phyloP scores from a whole-genome alignment of 2,888 invertebrate genomes.

The Phalera bucephala region DNA sequence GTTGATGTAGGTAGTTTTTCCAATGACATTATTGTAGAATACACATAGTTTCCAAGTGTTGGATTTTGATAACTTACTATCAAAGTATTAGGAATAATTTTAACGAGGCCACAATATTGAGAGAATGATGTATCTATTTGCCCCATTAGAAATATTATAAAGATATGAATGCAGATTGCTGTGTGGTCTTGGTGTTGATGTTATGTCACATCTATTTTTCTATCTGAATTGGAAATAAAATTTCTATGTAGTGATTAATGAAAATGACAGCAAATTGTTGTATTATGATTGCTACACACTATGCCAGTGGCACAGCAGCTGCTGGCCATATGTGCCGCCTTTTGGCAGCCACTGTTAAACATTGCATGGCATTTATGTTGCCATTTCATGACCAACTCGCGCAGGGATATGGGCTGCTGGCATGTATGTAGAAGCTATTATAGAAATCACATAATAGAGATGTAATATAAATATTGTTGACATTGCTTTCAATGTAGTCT shows the following conservation, averaged over 20 bases:
- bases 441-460: slow-evolving; percentile 61
- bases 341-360: too few species aligned
- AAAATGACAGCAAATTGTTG: slow-evolving; percentile 60
- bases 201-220: slow-evolving; percentile 75
- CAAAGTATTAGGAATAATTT: slow-evolving; percentile 28
- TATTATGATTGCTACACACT: too few species aligned
- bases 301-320: too few species aligned
- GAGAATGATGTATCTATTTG: slow-evolving; percentile 16
- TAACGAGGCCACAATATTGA: slow-evolving; percentile 54
- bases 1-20: slow-evolving; percentile 49
- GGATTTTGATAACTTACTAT: slow-evolving; percentile 15
- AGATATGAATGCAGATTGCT: slow-evolving; percentile 15
- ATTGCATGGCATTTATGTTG: too few species aligned
- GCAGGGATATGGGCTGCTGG: too few species aligned
- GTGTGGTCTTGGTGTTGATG: slow-evolving; percentile 59
- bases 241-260: slow-evolving; percentile 49
- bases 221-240: slow-evolving; percentile 60
- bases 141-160: slow-evolving; percentile 24
- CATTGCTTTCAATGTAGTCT: slow-evolving; percentile 73
- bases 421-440: too few species aligned
- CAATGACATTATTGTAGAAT: slow-evolving; percentile 40
- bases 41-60: slow-evolving; percentile 26
- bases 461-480: slow-evolving; percentile 78
- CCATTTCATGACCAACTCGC: too few species aligned
- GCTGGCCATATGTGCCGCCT: too few species aligned